phyloP scores from a whole-genome alignment of 2,888 invertebrate species.

The Caenorhabditis wallacei region DNA sequence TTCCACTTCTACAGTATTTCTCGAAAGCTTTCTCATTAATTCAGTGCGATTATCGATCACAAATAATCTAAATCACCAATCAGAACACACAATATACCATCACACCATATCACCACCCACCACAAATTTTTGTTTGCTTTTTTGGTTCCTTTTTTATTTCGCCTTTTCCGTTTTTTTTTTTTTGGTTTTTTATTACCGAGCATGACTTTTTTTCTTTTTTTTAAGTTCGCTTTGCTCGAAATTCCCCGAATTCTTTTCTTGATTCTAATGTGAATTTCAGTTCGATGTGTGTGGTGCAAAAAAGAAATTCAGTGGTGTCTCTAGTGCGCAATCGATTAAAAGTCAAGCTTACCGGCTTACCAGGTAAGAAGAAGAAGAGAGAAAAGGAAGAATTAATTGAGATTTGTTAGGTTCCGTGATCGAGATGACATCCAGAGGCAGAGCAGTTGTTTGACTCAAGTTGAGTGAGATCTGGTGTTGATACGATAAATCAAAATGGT shows the following conservation, averaged over 20 bases:
- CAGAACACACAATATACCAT: not conserved
- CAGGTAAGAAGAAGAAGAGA: conserved; percentile 33
- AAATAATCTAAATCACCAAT: conserved; percentile 1
- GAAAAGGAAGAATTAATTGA: no score
- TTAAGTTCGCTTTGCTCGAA: not conserved
- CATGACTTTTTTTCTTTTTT: conserved; percentile 17
- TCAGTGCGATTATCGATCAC: not conserved
- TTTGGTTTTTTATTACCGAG: not conserved
- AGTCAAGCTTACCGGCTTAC: conserved; percentile 65
- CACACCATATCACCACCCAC: conserved; percentile 39
- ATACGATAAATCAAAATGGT: not conserved
- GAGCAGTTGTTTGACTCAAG: conserved; percentile 67
- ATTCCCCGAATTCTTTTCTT: not conserved
- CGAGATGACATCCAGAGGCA: conserved; percentile 65
- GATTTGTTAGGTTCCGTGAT: conserved; percentile 60
- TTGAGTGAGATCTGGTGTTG: conserved; percentile 30
- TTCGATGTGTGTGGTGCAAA: conserved; percentile 54
- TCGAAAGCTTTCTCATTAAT: not conserved
- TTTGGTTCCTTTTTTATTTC: conserved; percentile 13
- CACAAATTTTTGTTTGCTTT: conserved; percentile 19
- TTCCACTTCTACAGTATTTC: conserved; percentile 31
- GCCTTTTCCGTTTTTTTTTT: not conserved
- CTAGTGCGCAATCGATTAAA: conserved; percentile 67
- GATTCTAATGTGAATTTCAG: conserved; percentile 29
- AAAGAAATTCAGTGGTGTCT: conserved; percentile 68